A percentile compares a stretch with the other conserved stretches of the same genome.
These are phyloP conservation scores for Oncopeltus fasciatus DNA, from an alignment of 1,140 invertebrate genomes.

Conservation along the genomic window DNA sequence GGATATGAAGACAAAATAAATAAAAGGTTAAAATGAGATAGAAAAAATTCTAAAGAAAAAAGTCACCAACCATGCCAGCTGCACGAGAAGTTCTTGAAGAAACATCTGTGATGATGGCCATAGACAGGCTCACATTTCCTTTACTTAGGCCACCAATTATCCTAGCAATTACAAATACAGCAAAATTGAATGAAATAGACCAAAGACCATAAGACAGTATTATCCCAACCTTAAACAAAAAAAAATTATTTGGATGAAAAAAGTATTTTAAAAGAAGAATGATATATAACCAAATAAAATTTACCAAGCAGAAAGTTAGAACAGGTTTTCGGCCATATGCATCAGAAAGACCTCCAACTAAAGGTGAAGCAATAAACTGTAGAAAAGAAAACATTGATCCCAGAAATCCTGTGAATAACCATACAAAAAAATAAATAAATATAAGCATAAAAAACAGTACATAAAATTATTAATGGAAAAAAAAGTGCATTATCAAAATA, in stretches of 20 bases:
- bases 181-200: slow-evolving; percentile 76
- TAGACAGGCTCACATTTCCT: slow-evolving; percentile 88
- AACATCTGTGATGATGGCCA: slow-evolving; percentile 90
- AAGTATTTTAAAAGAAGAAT: slow-evolving; percentile 15
- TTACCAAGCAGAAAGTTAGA: slow-evolving; percentile 69
- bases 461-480: neutral
- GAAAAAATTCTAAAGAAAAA: neutral
- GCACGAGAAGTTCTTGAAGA: slow-evolving; percentile 65
- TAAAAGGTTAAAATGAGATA: too few relatives aligned
- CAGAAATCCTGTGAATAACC: slow-evolving; percentile 48
- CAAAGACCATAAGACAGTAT: slow-evolving; percentile 74
- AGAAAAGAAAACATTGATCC: slow-evolving; percentile 95
- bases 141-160: slow-evolving; percentile 90
- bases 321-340: slow-evolving; percentile 82
- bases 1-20: too few relatives aligned
- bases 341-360: slow-evolving; percentile 89
- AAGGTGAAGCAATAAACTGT: slow-evolving; percentile 87
- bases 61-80: slow-evolving; percentile 73
- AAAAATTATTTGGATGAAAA: neutral
- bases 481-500: too few relatives aligned
- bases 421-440: neutral
- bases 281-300: slow-evolving; percentile 25
- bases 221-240: slow-evolving; percentile 53
- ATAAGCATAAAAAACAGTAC: neutral
- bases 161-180: slow-evolving; percentile 80